Conservation (phyloP, 2,888 invertebrate species). For the Achlya flavicornis region DNA sequence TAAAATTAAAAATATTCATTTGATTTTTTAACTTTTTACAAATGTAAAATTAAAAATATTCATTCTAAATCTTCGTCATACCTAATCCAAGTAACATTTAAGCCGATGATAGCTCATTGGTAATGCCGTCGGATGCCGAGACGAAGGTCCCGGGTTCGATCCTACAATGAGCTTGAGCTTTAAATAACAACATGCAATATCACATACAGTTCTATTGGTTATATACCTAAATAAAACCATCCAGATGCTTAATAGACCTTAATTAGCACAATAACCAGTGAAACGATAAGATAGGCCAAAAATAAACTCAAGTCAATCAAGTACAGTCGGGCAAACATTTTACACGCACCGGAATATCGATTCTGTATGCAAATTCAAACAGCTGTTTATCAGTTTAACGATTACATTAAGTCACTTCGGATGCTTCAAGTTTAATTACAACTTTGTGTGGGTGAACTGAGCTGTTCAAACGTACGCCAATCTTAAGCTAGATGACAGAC, state of each 20-base stretch:
- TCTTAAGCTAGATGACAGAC: conserved; percentile 54
- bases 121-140: too few species aligned
- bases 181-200: too few species aligned
- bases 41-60: too few species aligned
- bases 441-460: conserved; percentile 65
- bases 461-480: conserved; percentile 57
- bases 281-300: conserved; percentile 20
- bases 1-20: too few species aligned
- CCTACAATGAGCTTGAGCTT: too few species aligned
- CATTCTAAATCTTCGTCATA: too few species aligned
- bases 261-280: conserved; percentile 4
- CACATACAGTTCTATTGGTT: too few species aligned
- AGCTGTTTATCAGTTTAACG: conserved; percentile 72
- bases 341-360: conserved; percentile 57
- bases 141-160: too few species aligned
- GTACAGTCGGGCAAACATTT: conserved; percentile 31
- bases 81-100: too few species aligned
- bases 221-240: background rate
- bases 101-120: too few species aligned
- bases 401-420: conserved; percentile 68
- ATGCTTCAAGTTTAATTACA: conserved; percentile 71
- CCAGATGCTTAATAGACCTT: background rate
- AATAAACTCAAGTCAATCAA: conserved; percentile 43
- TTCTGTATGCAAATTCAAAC: conserved; percentile 76
- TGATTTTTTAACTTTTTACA: too few species aligned